Base-by-base conservation (phyloP, 2,113 vertebrate species). In the Orientallactaga bullata region DNA sequence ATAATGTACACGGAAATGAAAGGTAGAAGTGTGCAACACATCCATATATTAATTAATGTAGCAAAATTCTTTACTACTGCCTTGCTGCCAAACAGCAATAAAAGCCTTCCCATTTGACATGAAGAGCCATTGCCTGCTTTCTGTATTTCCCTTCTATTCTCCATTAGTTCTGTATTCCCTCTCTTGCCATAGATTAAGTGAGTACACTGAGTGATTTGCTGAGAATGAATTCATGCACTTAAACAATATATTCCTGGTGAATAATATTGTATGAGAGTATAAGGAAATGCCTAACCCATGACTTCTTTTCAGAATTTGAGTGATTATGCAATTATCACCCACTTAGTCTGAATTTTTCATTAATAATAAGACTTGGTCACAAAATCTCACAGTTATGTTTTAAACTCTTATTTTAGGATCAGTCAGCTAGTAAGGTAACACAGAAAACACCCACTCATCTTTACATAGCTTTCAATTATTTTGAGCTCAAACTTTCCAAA, bases 161-260 rank as follows among this genome's bases (percentile, higher is more conserved):
- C n/a, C 3, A 18, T 85, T 17, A 37, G 5, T 61, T 4, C 23
- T 85, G 35, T 17, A 37, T 5, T 61, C 30, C 63, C 28, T 76
- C 30, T 73, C 26, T 28, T 4, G 16, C 15, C 26, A 88, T 72
- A 86, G 68, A 94, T 72, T 66, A 74, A 81, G 47, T 60, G 66
- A 80, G 6, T 86, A 5, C 55, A 15, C 68, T 28, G 7, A 79
- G 16, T 30, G 10, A 37, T 77, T 84, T 68, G 76, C 28, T 84
- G 35, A 95, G 66, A 90, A 88, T 68, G 66, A 96, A 95, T 74
- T 86, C 68, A 87, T 83, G 47, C 20, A 55, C 37, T n/a, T 85
- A 66, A 61, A 24, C 23, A 85, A 21, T 81, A n/a, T 55, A 72
- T 21, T 91, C 89, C 89, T 30, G 47, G 74, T 77, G 77, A 7